These are phyloP conservation scores for Oscheius sp. DNA, from an alignment of 2,888 invertebrate species.

Conservation along the genomic window DNA sequence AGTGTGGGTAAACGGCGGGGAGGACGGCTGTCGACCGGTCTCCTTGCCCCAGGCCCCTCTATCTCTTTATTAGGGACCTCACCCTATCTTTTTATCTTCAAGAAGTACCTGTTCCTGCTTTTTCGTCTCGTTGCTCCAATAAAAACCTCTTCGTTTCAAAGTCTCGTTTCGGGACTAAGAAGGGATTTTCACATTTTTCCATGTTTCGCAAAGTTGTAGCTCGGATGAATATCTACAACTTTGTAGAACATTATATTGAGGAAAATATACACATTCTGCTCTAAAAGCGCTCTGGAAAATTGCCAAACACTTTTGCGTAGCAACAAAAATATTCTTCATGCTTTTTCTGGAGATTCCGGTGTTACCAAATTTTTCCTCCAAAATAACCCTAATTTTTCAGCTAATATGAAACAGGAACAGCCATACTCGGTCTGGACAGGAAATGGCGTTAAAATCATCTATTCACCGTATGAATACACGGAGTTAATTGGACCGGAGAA, in stretches of 20 bases:
- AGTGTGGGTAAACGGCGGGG: constrained; percentile 25
- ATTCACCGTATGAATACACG: constrained; percentile 57
- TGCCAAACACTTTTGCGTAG: too few species aligned
- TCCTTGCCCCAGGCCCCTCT: constrained; percentile 3
- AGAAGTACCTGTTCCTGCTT: background rate
- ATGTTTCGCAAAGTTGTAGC: too few species aligned
- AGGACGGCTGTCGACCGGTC: constrained; percentile 28
- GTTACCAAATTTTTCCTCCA: too few species aligned
- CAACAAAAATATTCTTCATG: too few species aligned
- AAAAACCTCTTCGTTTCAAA: background rate
- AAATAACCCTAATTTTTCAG: background rate
- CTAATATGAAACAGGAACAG: background rate
- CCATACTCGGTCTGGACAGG: constrained; percentile 51
- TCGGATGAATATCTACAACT: background rate
- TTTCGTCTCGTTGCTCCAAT: background rate
- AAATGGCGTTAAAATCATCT: constrained; percentile 58
- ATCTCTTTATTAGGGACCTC: constrained; percentile 19
- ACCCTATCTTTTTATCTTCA: background rate
- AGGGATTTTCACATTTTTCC: background rate
- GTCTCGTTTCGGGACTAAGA: background rate
- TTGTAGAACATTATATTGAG: background rate
- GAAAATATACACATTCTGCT: background rate
- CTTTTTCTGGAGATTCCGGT: too few species aligned
- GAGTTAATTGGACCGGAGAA: constrained; percentile 41
- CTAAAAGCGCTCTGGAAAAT: too few species aligned